phyloP scores from a whole-genome alignment of 2,113 vertebrate species.

The Podarcis muralis region DNA sequence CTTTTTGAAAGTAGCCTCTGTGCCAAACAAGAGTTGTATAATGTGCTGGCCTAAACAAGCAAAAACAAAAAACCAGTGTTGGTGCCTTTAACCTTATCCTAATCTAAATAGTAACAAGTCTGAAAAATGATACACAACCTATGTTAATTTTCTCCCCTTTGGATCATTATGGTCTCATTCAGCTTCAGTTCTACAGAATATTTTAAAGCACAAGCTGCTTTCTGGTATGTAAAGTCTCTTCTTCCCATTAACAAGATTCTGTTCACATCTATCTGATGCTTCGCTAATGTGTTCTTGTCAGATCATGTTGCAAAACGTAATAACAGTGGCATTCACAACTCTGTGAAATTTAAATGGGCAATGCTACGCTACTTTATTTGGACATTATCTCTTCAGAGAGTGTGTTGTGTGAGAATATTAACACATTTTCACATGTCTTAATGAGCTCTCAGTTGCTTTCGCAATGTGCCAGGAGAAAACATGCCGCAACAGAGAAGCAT shows the following conservation, averaged over 20 bases:
- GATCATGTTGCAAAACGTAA: neutral
- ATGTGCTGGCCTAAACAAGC: neutral
- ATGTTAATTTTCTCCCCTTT: neutral
- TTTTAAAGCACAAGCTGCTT: neutral
- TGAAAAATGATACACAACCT: accelerated
- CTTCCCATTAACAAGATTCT: neutral
- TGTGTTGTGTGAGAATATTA: neutral
- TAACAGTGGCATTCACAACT: neutral
- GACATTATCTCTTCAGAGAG: neutral
- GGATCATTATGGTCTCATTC: accelerated
- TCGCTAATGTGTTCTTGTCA: neutral
- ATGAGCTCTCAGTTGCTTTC: neutral
- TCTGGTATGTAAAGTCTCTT: neutral
- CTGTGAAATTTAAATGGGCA: neutral
- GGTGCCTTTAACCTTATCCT: neutral
- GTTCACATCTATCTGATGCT: neutral
- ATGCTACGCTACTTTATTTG: neutral
- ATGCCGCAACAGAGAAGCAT: accelerated
- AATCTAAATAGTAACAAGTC: neutral
- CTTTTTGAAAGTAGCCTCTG: neutral
- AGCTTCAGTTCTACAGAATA: neutral
- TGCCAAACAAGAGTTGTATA: neutral
- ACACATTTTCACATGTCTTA: neutral
- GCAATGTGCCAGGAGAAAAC: neutral
- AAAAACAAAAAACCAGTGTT: neutral